A percentile compares a stretch with the other conserved stretches of the same genome.
Conservation (phyloP, 2,888 invertebrate genomes). For the Miltochrista miniata region DNA sequence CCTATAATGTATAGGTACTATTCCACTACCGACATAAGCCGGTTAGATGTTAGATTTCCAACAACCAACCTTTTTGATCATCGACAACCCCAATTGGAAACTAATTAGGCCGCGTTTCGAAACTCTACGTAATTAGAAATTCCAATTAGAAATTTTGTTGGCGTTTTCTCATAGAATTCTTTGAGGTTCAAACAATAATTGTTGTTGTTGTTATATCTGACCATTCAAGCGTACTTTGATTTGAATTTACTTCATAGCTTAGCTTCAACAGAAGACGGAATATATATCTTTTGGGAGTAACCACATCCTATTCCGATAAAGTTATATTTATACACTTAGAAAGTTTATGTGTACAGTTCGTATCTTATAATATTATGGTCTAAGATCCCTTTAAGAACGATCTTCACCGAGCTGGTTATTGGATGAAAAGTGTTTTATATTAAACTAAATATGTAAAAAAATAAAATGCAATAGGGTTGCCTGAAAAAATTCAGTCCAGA, state of each 20-base stretch:
- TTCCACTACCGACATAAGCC: slow-evolving; percentile 14
- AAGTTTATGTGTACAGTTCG: too few relatives aligned
- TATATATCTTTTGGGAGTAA: slow-evolving; percentile 75
- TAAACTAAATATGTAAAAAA: too few relatives aligned
- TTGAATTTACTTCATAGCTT: slow-evolving; percentile 60
- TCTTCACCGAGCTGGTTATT: too few relatives aligned
- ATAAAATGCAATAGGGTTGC: too few relatives aligned
- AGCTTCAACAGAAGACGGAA: slow-evolving; percentile 45
- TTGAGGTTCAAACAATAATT: slow-evolving; percentile 72
- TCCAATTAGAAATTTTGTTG: slow-evolving; percentile 79
- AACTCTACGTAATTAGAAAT: slow-evolving; percentile 74
- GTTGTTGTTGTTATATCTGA: slow-evolving; percentile 77
- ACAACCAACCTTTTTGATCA: slow-evolving; percentile 46
- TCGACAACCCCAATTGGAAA: slow-evolving; percentile 54
- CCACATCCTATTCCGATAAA: slow-evolving; percentile 63
- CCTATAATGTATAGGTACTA: slow-evolving; percentile 25
- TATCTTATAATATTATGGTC: too few relatives aligned
- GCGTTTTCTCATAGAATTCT: slow-evolving; percentile 62
- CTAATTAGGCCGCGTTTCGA: slow-evolving; percentile 66
- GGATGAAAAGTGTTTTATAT: too few relatives aligned
- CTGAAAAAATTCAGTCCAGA: too few relatives aligned
- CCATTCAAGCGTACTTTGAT: slow-evolving; percentile 60
- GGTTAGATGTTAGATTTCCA: slow-evolving; percentile 36
- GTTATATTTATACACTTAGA: slow-evolving; percentile 19
- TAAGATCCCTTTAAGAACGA: too few relatives aligned